Evolutionary conservation across 2,797 vertebrate species (phyloP), one percentile per base, ranked within the genome.

Genomic region (Takifugu ocellatus): DNA sequence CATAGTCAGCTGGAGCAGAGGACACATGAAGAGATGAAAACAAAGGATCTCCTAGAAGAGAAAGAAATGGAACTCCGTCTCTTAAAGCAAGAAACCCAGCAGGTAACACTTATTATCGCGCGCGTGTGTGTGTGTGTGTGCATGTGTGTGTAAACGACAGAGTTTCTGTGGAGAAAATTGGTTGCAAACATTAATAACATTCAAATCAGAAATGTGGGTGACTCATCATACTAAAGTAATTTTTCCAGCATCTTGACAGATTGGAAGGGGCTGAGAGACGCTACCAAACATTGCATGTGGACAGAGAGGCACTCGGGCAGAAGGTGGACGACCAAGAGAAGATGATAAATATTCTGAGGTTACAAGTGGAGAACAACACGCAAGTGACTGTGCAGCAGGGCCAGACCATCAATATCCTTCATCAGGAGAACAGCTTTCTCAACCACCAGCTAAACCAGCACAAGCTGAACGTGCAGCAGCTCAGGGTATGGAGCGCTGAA

Each of bases 351-450:
- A 54, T 85, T 51, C 66, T 93, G 44, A 84, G 75, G 21, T 74
- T 87, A 51, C 90, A 94, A 68, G 69, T 88, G 0, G 90, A 88
- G 53, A 85, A 72, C 60, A 69, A 89, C 73, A 61, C 78, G 0
- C 87, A 88, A 59, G 49, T 81, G 5, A 56, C 82, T 1, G 77
- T 68, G 49, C 90, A 92, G 74, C 89, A 92, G 0, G 57, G 81
- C 4, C 46, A 12, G 26, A 86, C 82, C 0, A 80, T 90, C 0
- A 79, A 89, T 7, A 75, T 68, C 2, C 83, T 86, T 36, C 74
- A 77, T 48, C 70, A 77, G 1, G 91, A 95, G 52, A 93, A 91
- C 54, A 83, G 66, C 36, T 86, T 87, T 66, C 89, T 95, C 42
- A 68, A 75, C 54, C 87, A 89, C 58, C 91, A 93, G 74, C 81